phyloP scores from a whole-genome alignment of 2,797 vertebrate genomes.

The Xerus rutilus region DNA sequence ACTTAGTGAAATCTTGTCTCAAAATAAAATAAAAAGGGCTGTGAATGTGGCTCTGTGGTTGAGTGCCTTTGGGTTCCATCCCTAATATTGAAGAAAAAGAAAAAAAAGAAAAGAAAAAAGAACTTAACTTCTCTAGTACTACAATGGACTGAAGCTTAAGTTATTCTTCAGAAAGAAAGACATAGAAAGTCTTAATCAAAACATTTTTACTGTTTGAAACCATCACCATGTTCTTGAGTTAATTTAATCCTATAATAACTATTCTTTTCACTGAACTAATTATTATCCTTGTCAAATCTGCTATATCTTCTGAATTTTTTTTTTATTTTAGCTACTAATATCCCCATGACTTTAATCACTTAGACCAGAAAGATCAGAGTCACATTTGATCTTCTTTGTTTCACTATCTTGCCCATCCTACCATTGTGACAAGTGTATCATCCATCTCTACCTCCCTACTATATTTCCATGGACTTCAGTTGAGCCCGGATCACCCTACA shows the following conservation, averaged over 20 bases:
- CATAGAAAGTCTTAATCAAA: slow-evolving; percentile 58
- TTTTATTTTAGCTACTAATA: slow-evolving; percentile 28
- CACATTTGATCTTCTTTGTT: slow-evolving; percentile 30
- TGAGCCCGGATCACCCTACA: neutral
- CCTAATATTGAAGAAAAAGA: too few species aligned
- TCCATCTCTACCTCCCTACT: neutral
- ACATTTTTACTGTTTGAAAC: slow-evolving; percentile 64
- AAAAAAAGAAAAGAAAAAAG: too few species aligned
- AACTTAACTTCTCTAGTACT: neutral
- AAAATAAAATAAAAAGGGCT: too few species aligned
- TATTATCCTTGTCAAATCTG: slow-evolving; percentile 43
- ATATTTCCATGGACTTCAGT: neutral
- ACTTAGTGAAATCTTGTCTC: too few species aligned
- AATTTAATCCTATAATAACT: slow-evolving; percentile 45
- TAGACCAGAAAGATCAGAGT: slow-evolving; percentile 28
- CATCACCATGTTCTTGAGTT: slow-evolving; percentile 51
- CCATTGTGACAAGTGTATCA: neutral
- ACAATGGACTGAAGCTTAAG: slow-evolving; percentile 43
- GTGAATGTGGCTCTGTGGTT: too few species aligned
- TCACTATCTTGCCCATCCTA: neutral
- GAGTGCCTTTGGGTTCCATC: too few species aligned
- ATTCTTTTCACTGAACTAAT: slow-evolving; percentile 50
- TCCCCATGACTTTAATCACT: slow-evolving; percentile 33
- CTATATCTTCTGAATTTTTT: slow-evolving; percentile 40
- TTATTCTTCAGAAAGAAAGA: slow-evolving; percentile 46